Percentiles rank a stretch among this genome's conserved stretches.
phyloP scores from a whole-genome alignment of 1,140 invertebrate species.

The Archegozetes longisetosus region DNA sequence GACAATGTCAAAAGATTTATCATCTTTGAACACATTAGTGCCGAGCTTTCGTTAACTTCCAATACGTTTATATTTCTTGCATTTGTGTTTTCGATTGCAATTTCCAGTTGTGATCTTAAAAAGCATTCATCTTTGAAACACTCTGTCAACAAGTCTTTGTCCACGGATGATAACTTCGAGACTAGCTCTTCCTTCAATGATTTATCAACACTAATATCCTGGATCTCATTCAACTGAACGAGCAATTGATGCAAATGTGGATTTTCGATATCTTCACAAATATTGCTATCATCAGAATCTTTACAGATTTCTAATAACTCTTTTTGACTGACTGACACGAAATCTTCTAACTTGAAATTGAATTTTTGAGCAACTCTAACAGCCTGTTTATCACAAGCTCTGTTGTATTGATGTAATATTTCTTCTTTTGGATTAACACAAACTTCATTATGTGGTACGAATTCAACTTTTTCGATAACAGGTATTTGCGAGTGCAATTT shows the following conservation, averaged over 20 bases:
- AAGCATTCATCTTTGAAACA: neutral
- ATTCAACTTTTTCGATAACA: constrained; percentile 9
- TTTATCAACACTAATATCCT: too few species aligned
- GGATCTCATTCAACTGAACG: neutral
- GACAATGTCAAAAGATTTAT: constrained; percentile 14
- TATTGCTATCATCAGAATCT: too few species aligned
- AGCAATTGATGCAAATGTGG: too few species aligned
- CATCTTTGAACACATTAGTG: neutral
- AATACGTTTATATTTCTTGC: constrained; percentile 5
- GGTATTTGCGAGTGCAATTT: constrained; percentile 13
- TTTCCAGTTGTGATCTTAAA: constrained; percentile 6
- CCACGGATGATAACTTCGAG: too few species aligned
- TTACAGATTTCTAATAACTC: neutral
- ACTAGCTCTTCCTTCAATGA: too few species aligned
- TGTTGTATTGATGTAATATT: too few species aligned
- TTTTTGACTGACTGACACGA: neutral
- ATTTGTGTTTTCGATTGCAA: constrained; percentile 2
- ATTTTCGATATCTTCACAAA: too few species aligned
- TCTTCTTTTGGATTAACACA: too few species aligned
- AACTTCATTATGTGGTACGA: constrained; percentile 11
- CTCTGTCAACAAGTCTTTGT: neutral
- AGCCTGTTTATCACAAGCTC: too few species aligned
- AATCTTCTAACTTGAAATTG: too few species aligned
- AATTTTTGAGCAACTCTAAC: too few species aligned
- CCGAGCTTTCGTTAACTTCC: neutral